Base-by-base conservation (phyloP, 2,888 invertebrate genomes). In the Spisula subtruncata region DNA sequence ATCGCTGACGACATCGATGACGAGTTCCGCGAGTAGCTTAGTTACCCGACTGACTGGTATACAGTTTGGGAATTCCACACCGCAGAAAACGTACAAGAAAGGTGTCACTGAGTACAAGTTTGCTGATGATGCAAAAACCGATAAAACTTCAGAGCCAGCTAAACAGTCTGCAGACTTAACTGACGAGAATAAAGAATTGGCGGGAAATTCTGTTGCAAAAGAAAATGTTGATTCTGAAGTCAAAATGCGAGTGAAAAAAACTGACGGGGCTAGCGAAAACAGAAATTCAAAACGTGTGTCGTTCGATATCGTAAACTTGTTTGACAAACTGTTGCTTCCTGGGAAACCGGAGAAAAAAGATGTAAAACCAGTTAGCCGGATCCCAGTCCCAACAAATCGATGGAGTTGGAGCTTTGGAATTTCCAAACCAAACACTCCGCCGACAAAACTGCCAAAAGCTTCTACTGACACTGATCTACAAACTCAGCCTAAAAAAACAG, bases 241-340 rank as follows among this genome's bases (percentile, higher is more conserved):
- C 0, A 87, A 90, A 25, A 46, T 85, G 20, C 51, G 85, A 71
- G 83, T 51, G 25, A 87, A 87, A 81, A 86, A 87, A 41, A 14
- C 83, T 35, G 89, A 91, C 8, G 29, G 71, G 16, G 51, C 85
- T 25, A 54, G 56, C 16, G 92, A 92, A n/a, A 91, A 91, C 20
- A 84, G 86, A n/a, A 91, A 87, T 32, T 86, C 90, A 29, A 92
- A 92, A 83, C 88, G 93, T 81, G 93, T 93, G 54, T 93, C 94
- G 10, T 95, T 95, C 92, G 95, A 94, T 85, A 93, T 95, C 82
- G 93, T 95, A 41, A 95, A 94, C 51, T 92, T 96, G 84, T 95
- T 96, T 92, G 96, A 96, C 90, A 95, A 95, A 85, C 93, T 96
- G 10, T 91, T 96, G 41, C 92, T 96, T 16, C 95, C 83, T 75